Percentiles rank a stretch among this genome's conserved stretches.
These are phyloP conservation scores for Pampus argenteus DNA, from an alignment of 2,797 vertebrate species.

Conservation along the genomic window DNA sequence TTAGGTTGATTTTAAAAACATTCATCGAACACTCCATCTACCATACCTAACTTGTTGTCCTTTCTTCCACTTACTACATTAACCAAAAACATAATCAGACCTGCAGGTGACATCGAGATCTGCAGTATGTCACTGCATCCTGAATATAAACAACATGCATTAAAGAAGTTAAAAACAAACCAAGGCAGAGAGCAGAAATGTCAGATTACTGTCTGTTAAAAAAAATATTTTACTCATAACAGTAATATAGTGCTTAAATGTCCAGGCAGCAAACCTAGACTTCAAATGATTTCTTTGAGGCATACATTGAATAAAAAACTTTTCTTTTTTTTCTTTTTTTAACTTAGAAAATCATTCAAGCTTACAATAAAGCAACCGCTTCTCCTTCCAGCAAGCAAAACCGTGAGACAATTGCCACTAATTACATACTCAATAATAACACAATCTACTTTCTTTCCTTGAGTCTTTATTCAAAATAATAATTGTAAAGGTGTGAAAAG, in stretches of 20 bases:
- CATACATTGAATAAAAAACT: neutral
- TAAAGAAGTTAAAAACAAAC: neutral
- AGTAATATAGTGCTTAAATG: slow-evolving; percentile 4
- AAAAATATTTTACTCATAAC: slow-evolving; percentile 4
- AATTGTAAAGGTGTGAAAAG: neutral
- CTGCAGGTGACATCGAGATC: neutral
- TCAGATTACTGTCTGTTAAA: neutral
- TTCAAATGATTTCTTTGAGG: neutral
- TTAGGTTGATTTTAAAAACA: slow-evolving; percentile 7
- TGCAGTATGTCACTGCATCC: neutral
- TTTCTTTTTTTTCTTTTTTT: too few relatives aligned
- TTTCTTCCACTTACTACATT: neutral
- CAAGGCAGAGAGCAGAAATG: neutral
- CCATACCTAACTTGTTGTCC: neutral
- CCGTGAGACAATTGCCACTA: neutral
- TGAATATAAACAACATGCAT: slow-evolving; percentile 2
- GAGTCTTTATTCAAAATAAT: neutral
- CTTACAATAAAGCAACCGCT: neutral
- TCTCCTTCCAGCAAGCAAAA: neutral
- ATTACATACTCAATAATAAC: slow-evolving; percentile 3
- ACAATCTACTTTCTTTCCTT: neutral
- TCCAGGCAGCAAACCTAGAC: neutral
- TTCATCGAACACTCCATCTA: slow-evolving; percentile 3
- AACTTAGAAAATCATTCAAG: slow-evolving; percentile 1
- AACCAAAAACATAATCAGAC: neutral